A percentile compares a stretch with the other conserved stretches of the same genome.
phyloP scores from a whole-genome alignment of 2,113 vertebrate genomes.

The Pardalotus punctatus region DNA sequence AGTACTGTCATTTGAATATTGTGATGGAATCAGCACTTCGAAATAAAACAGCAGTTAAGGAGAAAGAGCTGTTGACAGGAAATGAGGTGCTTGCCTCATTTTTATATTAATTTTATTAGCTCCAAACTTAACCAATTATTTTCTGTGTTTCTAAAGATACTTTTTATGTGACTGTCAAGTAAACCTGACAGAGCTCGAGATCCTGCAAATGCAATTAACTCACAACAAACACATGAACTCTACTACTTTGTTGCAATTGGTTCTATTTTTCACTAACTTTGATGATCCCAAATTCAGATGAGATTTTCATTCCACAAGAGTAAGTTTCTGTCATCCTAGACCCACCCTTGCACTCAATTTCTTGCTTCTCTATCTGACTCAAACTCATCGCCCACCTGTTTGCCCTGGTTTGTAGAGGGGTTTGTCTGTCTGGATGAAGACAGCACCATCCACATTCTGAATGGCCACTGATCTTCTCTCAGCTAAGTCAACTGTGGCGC shows the following conservation, averaged over 20 bases:
- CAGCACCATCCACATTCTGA: not conserved
- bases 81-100: not conserved
- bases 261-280: not conserved
- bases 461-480: slow-evolving; percentile 61
- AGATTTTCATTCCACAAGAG: not conserved
- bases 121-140: not conserved
- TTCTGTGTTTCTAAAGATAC: not conserved
- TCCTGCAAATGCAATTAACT: not conserved
- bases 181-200: not conserved
- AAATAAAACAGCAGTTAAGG: not conserved
- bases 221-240: not conserved
- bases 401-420: slow-evolving; percentile 63
- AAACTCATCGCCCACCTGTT: slow-evolving; percentile 28
- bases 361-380: not conserved
- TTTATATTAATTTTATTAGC: not conserved
- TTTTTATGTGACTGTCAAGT: not conserved
- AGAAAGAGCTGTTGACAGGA: not conserved
- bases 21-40: not conserved
- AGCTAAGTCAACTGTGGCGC: not conserved
- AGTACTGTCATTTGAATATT: not conserved
- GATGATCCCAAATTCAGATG: not conserved
- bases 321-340: not conserved
- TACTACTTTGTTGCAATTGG: not conserved
- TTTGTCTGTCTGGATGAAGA: slow-evolving; percentile 62
- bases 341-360: not conserved